These are phyloP conservation scores for Dicycla oo DNA, from an alignment of 2,888 invertebrate species.

Conservation along the genomic window DNA sequence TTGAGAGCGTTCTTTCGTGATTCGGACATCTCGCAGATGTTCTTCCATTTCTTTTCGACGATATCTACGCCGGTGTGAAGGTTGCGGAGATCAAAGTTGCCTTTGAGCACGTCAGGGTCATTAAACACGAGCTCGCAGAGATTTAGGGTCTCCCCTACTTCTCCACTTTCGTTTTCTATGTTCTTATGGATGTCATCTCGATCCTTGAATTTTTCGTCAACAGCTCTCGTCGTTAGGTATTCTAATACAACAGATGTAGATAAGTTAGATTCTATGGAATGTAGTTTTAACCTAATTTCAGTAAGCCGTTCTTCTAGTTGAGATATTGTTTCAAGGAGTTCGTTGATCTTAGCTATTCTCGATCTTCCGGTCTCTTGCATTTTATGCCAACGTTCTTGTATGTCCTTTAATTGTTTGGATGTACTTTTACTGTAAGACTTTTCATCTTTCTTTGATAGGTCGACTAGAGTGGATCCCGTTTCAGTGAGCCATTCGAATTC, in stretches of 20 bases:
- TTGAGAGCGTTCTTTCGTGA: slow-evolving; percentile 89
- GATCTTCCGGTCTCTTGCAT: slow-evolving; percentile 92
- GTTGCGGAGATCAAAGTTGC: slow-evolving; percentile 93
- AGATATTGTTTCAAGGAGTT: slow-evolving; percentile 93
- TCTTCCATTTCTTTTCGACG: slow-evolving; percentile 95
- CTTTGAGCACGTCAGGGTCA: slow-evolving; percentile 93
- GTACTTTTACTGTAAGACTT: slow-evolving; percentile 87
- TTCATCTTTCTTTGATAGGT: slow-evolving; percentile 92
- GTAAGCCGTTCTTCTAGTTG: slow-evolving; percentile 93
- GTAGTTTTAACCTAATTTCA: slow-evolving; percentile 93
- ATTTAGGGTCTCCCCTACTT: slow-evolving; percentile 94
- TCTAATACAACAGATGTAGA: slow-evolving; percentile 93
- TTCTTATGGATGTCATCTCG: slow-evolving; percentile 94
- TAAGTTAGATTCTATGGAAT: slow-evolving; percentile 93
- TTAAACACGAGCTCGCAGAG: slow-evolving; percentile 94
- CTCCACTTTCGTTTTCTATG: slow-evolving; percentile 94
- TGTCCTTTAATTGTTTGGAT: slow-evolving; percentile 90
- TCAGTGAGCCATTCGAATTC: slow-evolving; percentile 94
- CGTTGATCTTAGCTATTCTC: slow-evolving; percentile 93
- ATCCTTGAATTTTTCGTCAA: slow-evolving; percentile 93
- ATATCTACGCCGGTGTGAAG: slow-evolving; percentile 92
- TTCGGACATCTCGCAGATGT: slow-evolving; percentile 93
- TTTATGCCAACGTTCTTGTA: slow-evolving; percentile 93
- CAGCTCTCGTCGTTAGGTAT: slow-evolving; percentile 91
- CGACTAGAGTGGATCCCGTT: slow-evolving; percentile 92